Evolutionary conservation across 2,797 vertebrate species (phyloP).

Genomic region (Trachops cirrhosus): DNA sequence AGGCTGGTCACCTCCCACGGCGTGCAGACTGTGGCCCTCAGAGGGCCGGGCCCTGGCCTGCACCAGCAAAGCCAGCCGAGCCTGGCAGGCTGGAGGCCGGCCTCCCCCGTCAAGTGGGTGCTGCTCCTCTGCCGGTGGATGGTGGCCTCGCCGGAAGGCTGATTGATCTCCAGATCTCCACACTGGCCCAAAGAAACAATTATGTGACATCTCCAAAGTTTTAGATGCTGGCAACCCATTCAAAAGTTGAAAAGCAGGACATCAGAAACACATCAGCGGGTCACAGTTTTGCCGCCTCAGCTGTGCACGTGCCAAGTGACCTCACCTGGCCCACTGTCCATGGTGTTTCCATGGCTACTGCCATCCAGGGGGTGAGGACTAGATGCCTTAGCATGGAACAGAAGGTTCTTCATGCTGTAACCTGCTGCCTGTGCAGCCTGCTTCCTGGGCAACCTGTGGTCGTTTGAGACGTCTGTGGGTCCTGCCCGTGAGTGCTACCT

Average conservation of each 20-base stretch:
- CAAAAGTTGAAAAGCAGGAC: neutral
- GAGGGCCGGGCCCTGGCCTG: neutral
- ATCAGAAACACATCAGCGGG: neutral
- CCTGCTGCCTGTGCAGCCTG: neutral
- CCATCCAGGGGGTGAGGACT: neutral
- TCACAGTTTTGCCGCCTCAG: neutral
- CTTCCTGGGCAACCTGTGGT: neutral
- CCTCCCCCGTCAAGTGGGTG: rapidly evolving
- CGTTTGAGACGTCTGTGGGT: neutral
- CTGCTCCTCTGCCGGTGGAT: neutral
- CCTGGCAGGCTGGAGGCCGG: rapidly evolving
- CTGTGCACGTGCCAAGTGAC: neutral
- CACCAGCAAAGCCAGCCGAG: neutral
- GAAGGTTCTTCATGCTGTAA: neutral
- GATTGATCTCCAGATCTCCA: neutral
- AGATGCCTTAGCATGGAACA: neutral
- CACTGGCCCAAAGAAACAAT: neutral
- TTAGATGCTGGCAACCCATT: neutral
- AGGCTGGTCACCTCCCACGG: neutral
- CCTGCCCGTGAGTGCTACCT: neutral
- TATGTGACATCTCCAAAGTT: neutral
- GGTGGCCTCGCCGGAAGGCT: neutral
- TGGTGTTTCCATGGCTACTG: neutral
- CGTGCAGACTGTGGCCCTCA: neutral
- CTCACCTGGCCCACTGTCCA: neutral